Percentiles rank a stretch among this genome's conserved stretches.
phyloP scores from a whole-genome alignment of 2,888 invertebrate species.

The Brachycybe producta region DNA sequence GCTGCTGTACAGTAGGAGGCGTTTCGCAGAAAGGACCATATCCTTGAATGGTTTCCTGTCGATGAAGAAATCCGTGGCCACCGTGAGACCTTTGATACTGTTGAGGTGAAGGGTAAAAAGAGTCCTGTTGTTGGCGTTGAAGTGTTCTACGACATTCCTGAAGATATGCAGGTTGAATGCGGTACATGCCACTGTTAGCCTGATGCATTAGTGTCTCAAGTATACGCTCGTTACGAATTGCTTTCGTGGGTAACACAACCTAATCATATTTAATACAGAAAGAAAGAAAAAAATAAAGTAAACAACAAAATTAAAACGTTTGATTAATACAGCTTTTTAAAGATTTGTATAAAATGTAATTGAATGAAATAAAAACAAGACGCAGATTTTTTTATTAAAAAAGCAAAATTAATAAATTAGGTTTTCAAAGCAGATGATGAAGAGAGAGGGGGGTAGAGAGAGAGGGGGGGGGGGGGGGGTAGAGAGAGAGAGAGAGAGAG shows the following conservation, averaged over 20 bases:
- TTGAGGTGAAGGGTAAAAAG: conserved; percentile 71
- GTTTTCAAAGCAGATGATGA: background rate
- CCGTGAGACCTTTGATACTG: conserved; percentile 41
- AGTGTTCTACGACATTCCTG: conserved; percentile 75
- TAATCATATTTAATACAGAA: conserved; percentile 26
- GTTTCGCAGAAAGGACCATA: conserved; percentile 7
- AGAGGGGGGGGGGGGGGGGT: too few species aligned
- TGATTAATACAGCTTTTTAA: background rate
- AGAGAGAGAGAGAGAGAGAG: too few species aligned
- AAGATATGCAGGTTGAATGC: conserved; percentile 73
- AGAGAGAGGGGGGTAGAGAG: background rate
- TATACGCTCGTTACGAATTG: conserved; percentile 81
- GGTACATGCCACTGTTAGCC: conserved; percentile 82
- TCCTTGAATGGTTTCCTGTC: conserved; percentile 15
- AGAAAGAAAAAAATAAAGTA: background rate
- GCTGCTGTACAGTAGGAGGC: background rate
- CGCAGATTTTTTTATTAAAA: background rate
- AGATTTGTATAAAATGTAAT: background rate
- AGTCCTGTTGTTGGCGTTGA: conserved; percentile 53
- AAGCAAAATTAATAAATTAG: background rate
- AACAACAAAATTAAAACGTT: background rate
- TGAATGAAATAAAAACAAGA: background rate
- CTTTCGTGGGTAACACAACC: conserved; percentile 81
- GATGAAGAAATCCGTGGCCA: conserved; percentile 10
- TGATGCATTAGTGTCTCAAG: conserved; percentile 85